Evolutionary conservation across 2,113 vertebrate genomes (phyloP).

Genomic region (Pterophyllum scalare): DNA sequence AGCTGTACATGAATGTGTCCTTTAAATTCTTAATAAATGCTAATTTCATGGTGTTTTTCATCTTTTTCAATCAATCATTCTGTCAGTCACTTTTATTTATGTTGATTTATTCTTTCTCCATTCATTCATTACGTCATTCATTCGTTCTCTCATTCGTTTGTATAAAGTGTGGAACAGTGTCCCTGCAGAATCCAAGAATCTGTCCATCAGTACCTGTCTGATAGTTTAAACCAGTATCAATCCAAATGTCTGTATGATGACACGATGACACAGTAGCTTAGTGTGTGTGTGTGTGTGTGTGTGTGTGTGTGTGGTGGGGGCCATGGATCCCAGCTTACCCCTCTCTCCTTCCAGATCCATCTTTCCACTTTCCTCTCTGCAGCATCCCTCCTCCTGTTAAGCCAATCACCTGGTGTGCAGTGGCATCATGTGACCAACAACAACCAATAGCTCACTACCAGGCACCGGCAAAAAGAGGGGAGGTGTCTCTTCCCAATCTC

Average conservation of each 20-base stretch:
- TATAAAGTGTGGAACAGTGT: background rate
- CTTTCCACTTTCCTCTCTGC: conserved; percentile 51
- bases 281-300: background rate
- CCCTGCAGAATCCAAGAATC: too few relatives aligned
- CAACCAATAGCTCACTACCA: conserved; percentile 46
- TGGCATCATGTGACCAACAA: conserved; percentile 79
- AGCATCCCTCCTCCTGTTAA: conserved; percentile 71
- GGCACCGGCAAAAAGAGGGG: conserved; percentile 87
- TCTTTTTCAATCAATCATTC: too few relatives aligned
- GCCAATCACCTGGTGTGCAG: conserved; percentile 79
- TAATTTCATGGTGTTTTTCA: too few relatives aligned
- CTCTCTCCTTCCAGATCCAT: conserved; percentile 58
- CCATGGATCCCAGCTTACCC: background rate
- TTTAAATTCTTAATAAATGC: too few relatives aligned
- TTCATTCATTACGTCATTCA: background rate
- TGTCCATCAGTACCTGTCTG: background rate
- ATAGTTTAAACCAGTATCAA: background rate
- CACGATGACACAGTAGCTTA: background rate
- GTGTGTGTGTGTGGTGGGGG: background rate
- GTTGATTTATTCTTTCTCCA: background rate
- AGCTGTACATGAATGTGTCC: too few relatives aligned
- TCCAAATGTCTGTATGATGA: conserved; percentile 1
- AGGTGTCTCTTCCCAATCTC: conserved; percentile 54
- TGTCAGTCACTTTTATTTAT: too few relatives aligned
- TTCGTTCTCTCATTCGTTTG: background rate